These are phyloP conservation scores for Alligator sinensis DNA, from an alignment of 2,113 vertebrate genomes.

Conservation along the genomic window DNA sequence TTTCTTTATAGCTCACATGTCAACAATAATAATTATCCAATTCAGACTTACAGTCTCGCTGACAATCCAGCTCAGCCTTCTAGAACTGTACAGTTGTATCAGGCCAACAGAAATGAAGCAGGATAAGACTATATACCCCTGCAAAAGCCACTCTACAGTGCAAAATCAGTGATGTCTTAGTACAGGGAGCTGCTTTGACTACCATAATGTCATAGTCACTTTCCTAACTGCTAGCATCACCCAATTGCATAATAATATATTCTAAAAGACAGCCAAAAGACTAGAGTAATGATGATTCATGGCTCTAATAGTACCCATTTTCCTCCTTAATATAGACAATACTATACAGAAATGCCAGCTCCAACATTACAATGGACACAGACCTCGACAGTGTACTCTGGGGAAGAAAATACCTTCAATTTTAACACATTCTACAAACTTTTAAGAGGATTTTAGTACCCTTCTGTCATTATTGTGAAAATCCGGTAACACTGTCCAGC, in stretches of 20 bases:
- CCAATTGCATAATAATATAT: not conserved
- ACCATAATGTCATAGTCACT: not conserved
- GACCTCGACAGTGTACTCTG: not conserved
- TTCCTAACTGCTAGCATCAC: not conserved
- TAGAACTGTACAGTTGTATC: not conserved
- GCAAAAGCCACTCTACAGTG: not conserved
- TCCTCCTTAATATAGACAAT: not conserved
- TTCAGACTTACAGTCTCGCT: not conserved
- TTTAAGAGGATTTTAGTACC: not conserved
- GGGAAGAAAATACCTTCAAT: not conserved
- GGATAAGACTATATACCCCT: not conserved
- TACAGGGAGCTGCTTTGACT: not conserved
- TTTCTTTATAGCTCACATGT: not conserved
- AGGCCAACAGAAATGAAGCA: not conserved
- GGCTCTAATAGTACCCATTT: not conserved
- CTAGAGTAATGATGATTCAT: not conserved
- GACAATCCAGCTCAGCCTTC: not conserved
- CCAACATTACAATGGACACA: not conserved
- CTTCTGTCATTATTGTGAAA: not conserved
- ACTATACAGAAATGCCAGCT: not conserved
- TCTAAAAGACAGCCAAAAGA: not conserved
- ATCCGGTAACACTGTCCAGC: not conserved
- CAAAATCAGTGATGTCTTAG: not conserved
- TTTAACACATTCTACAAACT: not conserved
- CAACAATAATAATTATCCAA: not conserved